phyloP scores from a whole-genome alignment of 2,113 vertebrate genomes.

The Aphyosemion australe region DNA sequence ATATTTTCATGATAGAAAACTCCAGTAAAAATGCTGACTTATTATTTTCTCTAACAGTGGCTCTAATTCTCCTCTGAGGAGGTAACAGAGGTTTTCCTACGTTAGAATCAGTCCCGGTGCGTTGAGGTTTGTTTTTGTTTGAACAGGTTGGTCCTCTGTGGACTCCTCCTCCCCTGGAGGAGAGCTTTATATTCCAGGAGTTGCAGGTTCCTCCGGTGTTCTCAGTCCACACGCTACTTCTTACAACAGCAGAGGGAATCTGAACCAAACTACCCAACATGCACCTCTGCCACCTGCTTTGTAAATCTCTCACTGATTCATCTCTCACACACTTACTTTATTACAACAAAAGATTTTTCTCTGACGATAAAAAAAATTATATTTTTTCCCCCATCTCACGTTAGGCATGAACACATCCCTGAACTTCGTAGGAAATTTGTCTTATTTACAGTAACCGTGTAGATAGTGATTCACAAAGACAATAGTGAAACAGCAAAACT shows the following conservation, averaged over 20 bases:
- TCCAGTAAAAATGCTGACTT: not conserved
- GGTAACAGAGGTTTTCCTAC: not conserved
- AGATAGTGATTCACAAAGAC: conserved; percentile 67
- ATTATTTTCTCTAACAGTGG: not conserved
- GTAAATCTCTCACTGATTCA: conserved; percentile 21
- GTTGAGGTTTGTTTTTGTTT: conserved; percentile 42
- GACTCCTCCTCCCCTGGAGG: conserved; percentile 31
- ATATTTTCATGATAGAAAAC: not conserved
- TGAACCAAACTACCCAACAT: conserved; percentile 31
- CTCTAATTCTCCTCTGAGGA: conserved; percentile 1
- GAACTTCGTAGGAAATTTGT: conserved; percentile 57
- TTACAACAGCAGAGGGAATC: conserved; percentile 58
- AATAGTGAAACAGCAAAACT: conserved; percentile 62
- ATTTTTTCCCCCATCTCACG: conserved; percentile 9
- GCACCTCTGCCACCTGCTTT: conserved; percentile 26
- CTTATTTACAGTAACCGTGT: conserved; percentile 65
- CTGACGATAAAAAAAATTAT: not conserved
- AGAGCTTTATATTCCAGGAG: conserved; percentile 69
- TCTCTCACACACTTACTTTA: conserved; percentile 9
- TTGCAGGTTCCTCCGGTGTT: conserved; percentile 55
- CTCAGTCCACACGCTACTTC: conserved; percentile 56
- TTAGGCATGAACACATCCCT: conserved; percentile 62
- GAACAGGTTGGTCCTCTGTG: conserved; percentile 45
- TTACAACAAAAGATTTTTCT: conserved; percentile 1
- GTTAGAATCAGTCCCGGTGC: not conserved